Conservation (phyloP, 2,113 vertebrate species). For the Urocolius indicus region DNA sequence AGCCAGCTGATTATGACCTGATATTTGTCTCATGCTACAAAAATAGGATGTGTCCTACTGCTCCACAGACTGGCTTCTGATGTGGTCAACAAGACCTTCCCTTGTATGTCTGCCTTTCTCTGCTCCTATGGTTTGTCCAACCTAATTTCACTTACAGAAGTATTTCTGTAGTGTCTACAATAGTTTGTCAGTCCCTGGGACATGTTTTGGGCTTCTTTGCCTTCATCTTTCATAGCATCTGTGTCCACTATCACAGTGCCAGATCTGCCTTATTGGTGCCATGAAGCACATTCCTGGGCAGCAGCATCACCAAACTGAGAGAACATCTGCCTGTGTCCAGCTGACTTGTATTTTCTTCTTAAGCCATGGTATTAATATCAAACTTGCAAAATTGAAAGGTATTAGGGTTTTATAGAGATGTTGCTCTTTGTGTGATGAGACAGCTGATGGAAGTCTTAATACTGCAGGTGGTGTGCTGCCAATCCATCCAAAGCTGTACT, state of each 20-base stretch:
- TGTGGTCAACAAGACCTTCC: background rate
- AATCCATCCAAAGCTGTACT: background rate
- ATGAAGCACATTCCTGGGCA: background rate
- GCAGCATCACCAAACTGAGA: background rate
- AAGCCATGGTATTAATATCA: conserved; percentile 6
- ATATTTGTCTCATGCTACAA: accelerated
- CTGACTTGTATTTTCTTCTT: conserved; percentile 15
- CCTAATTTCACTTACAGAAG: background rate
- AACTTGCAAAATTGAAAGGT: conserved; percentile 4
- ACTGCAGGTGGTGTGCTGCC: conserved; percentile 35
- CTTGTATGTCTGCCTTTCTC: accelerated
- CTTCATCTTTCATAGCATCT: background rate
- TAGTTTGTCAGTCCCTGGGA: accelerated
- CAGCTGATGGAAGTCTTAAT: conserved; percentile 11
- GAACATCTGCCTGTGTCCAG: background rate
- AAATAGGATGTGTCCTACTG: background rate
- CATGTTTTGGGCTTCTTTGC: background rate
- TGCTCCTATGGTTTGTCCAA: accelerated
- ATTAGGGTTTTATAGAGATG: background rate
- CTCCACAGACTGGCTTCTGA: accelerated
- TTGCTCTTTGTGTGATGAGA: background rate
- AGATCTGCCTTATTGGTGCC: background rate
- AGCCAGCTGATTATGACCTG: background rate
- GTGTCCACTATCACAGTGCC: background rate
- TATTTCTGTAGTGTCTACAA: background rate